Evolutionary conservation across 2,888 invertebrate species (phyloP).

Genomic region (Dendrolimus houi): DNA sequence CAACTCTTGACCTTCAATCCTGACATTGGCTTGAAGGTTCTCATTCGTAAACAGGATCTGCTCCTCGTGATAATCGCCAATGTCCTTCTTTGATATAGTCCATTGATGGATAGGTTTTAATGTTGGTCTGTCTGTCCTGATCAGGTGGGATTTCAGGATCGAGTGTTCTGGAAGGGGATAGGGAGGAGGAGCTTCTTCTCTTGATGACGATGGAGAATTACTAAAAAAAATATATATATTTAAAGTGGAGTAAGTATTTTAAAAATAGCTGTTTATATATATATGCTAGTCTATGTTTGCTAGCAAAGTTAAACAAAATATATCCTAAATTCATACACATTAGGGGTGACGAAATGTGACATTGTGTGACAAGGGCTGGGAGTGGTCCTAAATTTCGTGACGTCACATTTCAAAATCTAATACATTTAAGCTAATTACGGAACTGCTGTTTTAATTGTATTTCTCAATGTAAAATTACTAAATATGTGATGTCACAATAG

Average conservation of each 20-base stretch:
- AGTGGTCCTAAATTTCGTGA: too few relatives aligned
- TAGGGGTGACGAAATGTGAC: too few relatives aligned
- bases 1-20: constrained; percentile 49
- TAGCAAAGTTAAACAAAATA: too few relatives aligned
- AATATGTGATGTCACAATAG: too few relatives aligned
- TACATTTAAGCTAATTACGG: too few relatives aligned
- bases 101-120: constrained; percentile 57
- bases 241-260: background rate
- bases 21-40: constrained; percentile 41
- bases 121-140: constrained; percentile 35
- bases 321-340: too few relatives aligned
- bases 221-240: constrained; percentile 22
- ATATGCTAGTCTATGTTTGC: too few relatives aligned
- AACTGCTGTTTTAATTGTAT: too few relatives aligned
- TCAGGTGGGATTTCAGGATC: constrained; percentile 64
- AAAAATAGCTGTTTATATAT: too few relatives aligned
- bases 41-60: constrained; percentile 70
- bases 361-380: too few relatives aligned
- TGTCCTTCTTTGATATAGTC: constrained; percentile 69
- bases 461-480: too few relatives aligned
- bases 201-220: constrained; percentile 47
- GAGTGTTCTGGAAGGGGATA: constrained; percentile 60
- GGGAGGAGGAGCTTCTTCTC: constrained; percentile 49
- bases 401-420: too few relatives aligned
- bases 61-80: constrained; percentile 60